Evolutionary conservation across 1,140 invertebrate species (phyloP), one percentile per base, ranked within the genome.

Genomic region (Penaeus indicus): DNA sequence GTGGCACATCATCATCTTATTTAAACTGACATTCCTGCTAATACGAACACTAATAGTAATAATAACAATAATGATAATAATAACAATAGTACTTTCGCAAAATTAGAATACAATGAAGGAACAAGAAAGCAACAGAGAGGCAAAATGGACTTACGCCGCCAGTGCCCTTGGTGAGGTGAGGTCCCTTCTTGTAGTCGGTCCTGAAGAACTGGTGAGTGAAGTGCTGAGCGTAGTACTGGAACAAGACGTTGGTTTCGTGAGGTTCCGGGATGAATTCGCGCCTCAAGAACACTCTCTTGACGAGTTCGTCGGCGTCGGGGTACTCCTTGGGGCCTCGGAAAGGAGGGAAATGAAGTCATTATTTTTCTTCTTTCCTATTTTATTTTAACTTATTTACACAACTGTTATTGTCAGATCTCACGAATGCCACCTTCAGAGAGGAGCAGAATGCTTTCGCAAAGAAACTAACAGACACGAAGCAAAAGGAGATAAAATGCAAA

Each of bases 171-270:
- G 93, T 92, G 64, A 92, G 92, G 0, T 91, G 92, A 4, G 93
- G 92, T 13, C 93, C 92, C 89, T 91, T 92, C 27, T 91, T 92
- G 72, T 92, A 91, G 86, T 93, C 92, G 5, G 93, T 93, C 82
- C 93, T 92, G 91, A 94, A 94, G 90, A 94, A 94, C 91, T 93
- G 93, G 91, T 94, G 93, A 3, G 93, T 93, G 88, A 94, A 94
- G 91, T 94, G 93, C 88, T 94, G 93, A 16, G 93, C 93, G 90
- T 93, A 93, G 91, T 92, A 93, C 21, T 93, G 91, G 90, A 94
- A 93, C 47, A 94, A 82, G 3, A 93, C 90, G 92, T 92, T 94
- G 27, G 92, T 92, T 61, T 92, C 92, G 79, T 92, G 92, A 1
- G 93, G 92, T 8, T 93, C 93, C 13, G 93, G 93, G 27, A 92